These are phyloP conservation scores for Mellivora capensis DNA, from an alignment of 2,113 vertebrate genomes.

Conservation along the genomic window DNA sequence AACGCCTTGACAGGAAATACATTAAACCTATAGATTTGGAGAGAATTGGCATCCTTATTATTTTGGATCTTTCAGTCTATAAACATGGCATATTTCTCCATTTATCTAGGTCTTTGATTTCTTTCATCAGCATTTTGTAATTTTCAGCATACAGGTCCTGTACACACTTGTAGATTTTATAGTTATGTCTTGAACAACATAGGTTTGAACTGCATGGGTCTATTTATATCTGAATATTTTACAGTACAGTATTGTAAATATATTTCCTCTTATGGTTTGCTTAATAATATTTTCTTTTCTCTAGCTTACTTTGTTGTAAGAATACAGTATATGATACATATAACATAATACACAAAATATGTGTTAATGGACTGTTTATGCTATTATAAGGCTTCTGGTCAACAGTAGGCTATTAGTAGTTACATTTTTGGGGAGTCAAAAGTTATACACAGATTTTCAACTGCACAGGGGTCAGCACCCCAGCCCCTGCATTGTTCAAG, in stretches of 20 bases:
- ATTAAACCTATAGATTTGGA: not conserved
- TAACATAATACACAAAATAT: not conserved
- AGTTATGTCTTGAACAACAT: not conserved
- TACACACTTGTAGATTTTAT: not conserved
- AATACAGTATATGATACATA: not conserved
- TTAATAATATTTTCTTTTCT: not conserved
- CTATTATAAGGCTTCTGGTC: not conserved
- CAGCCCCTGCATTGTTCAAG: not conserved
- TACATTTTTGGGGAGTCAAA: not conserved
- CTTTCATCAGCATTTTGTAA: not conserved
- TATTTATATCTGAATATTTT: not conserved
- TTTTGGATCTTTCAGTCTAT: not conserved
- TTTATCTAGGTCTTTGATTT: not conserved
- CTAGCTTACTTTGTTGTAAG: not conserved
- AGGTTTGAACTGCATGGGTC: not conserved
- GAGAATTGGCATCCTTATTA: not conserved
- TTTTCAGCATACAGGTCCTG: not conserved
- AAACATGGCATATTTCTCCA: not conserved
- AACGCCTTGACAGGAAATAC: not conserved
- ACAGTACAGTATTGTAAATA: not conserved
- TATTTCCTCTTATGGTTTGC: not conserved
- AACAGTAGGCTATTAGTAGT: not conserved
- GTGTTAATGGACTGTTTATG: not conserved
- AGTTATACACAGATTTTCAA: not conserved
- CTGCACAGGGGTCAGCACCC: not conserved